Evolutionary conservation across 2,888 invertebrate genomes (phyloP).

Genomic region (Hipparchia semele): DNA sequence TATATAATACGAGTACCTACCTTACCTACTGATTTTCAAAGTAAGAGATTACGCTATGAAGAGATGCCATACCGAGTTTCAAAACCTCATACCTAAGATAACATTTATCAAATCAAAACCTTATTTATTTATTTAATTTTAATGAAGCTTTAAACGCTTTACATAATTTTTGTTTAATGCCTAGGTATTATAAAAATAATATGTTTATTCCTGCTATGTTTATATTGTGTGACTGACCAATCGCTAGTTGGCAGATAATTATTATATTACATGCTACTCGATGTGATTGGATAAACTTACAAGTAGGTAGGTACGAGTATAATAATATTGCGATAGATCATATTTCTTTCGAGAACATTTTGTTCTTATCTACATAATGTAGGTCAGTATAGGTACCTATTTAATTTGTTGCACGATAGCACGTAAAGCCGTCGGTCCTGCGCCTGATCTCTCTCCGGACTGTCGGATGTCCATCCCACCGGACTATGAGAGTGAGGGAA

Average conservation of each 20-base stretch:
- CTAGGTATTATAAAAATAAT: no score
- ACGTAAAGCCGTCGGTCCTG: no score
- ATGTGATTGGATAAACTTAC: conserved; percentile 18
- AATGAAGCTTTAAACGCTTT: not conserved
- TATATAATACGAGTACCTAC: no score
- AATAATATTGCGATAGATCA: not conserved
- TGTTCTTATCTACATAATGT: conserved; percentile 2
- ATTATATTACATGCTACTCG: not conserved
- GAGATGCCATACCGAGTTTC: not conserved
- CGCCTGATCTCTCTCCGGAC: no score
- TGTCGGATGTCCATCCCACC: no score
- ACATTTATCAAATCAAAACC: no score
- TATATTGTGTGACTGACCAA: conserved; percentile 8
- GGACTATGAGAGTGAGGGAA: no score
- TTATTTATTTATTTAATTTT: no score
- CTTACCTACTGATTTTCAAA: no score
- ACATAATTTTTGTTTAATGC: not conserved
- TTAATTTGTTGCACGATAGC: not conserved
- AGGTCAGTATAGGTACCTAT: not conserved
- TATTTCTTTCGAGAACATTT: conserved; percentile 12
- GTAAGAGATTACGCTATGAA: not conserved
- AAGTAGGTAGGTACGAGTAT: conserved; percentile 1
- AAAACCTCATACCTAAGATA: no score
- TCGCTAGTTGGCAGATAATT: not conserved
- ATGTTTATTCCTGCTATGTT: not conserved